These are phyloP conservation scores for Bos indicus DNA, from an alignment of 2,113 vertebrate species.

Conservation along the genomic window DNA sequence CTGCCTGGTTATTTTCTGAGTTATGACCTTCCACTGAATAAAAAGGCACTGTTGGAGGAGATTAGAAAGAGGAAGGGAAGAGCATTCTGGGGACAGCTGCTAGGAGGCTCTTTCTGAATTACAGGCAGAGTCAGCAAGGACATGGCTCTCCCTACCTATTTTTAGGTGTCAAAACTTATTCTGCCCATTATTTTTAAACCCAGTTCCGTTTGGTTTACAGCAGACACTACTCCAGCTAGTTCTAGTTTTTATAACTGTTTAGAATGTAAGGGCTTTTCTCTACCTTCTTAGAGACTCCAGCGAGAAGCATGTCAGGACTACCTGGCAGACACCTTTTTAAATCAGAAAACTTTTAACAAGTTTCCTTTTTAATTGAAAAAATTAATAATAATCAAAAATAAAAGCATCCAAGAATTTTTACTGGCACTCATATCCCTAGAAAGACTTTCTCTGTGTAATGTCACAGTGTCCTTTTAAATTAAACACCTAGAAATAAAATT, in stretches of 20 bases:
- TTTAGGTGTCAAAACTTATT: not conserved
- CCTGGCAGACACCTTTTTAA: not conserved
- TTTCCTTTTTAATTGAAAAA: not conserved
- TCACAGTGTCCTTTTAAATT: not conserved
- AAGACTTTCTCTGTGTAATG: not conserved
- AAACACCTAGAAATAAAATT: conserved; percentile 10
- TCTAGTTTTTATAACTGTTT: not conserved
- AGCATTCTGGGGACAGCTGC: not conserved
- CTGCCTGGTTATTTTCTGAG: not conserved
- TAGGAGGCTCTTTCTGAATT: not conserved
- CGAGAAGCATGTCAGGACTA: not conserved
- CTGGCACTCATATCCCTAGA: not conserved
- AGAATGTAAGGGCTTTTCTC: not conserved
- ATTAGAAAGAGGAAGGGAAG: not conserved
- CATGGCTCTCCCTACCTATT: not conserved
- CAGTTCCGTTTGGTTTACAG: not conserved
- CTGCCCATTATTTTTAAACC: not conserved
- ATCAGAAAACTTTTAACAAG: not conserved
- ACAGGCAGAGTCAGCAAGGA: not conserved
- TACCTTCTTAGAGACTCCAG: not conserved
- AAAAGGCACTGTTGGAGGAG: not conserved
- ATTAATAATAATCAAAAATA: not conserved
- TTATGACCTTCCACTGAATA: not conserved
- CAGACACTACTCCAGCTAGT: not conserved
- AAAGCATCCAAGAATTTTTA: not conserved